A percentile compares a stretch with the other conserved stretches of the same genome.
These are phyloP conservation scores for Poicephalus gulielmi DNA, from an alignment of 2,113 vertebrate species.

Conservation along the genomic window DNA sequence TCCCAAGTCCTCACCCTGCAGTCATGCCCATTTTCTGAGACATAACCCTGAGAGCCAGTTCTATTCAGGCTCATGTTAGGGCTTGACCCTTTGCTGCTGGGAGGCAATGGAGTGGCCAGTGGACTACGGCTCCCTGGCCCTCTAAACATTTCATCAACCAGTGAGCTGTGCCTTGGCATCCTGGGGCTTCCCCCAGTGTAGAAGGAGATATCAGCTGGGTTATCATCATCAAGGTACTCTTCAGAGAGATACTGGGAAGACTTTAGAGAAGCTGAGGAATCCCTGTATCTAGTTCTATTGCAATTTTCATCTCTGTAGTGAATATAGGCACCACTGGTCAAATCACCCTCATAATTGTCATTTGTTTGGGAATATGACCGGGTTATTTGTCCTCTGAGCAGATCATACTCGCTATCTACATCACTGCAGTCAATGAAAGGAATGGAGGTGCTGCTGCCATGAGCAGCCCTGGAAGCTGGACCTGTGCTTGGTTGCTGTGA, in stretches of 20 bases:
- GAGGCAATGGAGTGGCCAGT: conserved; percentile 63
- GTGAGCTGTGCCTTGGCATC: conserved; percentile 77
- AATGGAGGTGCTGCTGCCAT: conserved; percentile 84
- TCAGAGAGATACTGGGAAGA: conserved; percentile 70
- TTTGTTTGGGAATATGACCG: conserved; percentile 81
- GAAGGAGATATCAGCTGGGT: conserved; percentile 74
- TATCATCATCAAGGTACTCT: conserved; percentile 75
- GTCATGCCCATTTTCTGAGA: conserved; percentile 81
- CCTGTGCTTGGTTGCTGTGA: conserved; percentile 90
- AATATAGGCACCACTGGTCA: conserved; percentile 71
- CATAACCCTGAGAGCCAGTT: conserved; percentile 72
- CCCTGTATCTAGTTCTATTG: conserved; percentile 70
- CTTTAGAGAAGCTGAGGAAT: conserved; percentile 73
- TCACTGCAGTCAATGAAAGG: conserved; percentile 90
- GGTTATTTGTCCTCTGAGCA: conserved; percentile 77
- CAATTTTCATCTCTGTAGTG: conserved; percentile 76
- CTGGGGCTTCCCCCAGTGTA: conserved; percentile 72
- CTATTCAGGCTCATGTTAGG: conserved; percentile 76
- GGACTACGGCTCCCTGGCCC: conserved; percentile 73
- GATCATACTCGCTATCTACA: conserved; percentile 86
- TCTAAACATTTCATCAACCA: conserved; percentile 76
- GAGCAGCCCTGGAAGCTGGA: conserved; percentile 87
- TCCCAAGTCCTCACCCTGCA: conserved; percentile 40
- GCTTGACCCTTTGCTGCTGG: conserved; percentile 77
- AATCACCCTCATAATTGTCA: conserved; percentile 83